These are phyloP conservation scores for Clepsis dumicolana DNA, from an alignment of 2,888 invertebrate species.

Conservation along the genomic window DNA sequence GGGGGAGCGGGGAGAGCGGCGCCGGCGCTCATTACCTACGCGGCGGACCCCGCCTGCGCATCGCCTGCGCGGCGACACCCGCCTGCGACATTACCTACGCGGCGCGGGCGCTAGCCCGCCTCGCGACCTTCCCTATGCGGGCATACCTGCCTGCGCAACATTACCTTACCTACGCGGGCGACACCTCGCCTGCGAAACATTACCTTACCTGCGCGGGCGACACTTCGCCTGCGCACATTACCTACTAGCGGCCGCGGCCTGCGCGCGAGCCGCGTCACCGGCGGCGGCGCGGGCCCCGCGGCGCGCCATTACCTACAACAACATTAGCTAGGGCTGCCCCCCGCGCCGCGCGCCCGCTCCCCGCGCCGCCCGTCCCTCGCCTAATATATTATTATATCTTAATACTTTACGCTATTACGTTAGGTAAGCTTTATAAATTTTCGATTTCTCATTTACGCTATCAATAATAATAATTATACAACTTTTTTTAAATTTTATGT, in stretches of 20 bases:
- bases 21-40: constrained; percentile 39
- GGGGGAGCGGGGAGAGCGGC: constrained; percentile 68
- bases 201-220: constrained; percentile 12
- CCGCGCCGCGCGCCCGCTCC: constrained; percentile 67
- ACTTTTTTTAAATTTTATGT: constrained; percentile 86
- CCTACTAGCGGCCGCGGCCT: not conserved
- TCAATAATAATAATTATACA: constrained; percentile 86
- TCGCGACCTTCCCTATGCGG: constrained; percentile 21
- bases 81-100: constrained; percentile 2
- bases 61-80: constrained; percentile 45
- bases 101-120: not conserved
- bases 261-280: not conserved
- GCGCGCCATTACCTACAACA: constrained; percentile 50
- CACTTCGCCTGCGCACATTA: constrained; percentile 2
- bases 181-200: not conserved
- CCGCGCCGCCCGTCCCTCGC: constrained; percentile 77
- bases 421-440: constrained; percentile 86
- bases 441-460: constrained; percentile 84
- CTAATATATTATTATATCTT: constrained; percentile 82
- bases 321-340: constrained; percentile 50
- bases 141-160: not conserved
- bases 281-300: not conserved
- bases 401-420: constrained; percentile 86
- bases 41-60: constrained; percentile 26
- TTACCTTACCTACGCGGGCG: constrained; percentile 16